Base-by-base conservation (phyloP, 1,140 invertebrate genomes). In the Pissodes strobi region DNA sequence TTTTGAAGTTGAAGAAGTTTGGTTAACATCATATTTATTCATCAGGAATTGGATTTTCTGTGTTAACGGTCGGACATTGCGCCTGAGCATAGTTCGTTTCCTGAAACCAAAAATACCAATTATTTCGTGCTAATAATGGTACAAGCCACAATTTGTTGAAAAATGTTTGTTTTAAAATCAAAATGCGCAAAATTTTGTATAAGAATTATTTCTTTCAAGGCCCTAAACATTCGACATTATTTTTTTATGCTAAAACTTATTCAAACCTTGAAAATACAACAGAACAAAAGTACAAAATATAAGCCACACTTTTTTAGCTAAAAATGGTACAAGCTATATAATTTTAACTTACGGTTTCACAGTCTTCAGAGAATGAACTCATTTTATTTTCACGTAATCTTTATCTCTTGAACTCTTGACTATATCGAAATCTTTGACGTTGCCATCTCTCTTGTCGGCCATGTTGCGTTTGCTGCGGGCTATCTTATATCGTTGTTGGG, bases 101-200 rank as follows among this genome's bases (percentile, higher is more conserved):
- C 38, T 39, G 38, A 39, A 39, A 39, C 4, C 4, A 39, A n/a
- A 39, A 39, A 39, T 6, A n/a, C 4, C 12, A 39, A 39, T 13
- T 13, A 39, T 39, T 39, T 39, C n/a, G 4, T 39, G n/a, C 5
- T 12, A 34, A 34, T 34, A 43, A 43, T 6, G 17, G 39, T 43
- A 43, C 39, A 17, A 43, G 10, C 39, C 10, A n/a, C 17, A 9
- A 43, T 15, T 43, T 43, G 17, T 43, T 43, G 10, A 43, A 15
- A 43, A 43, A 43, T 43, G 39, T 9, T 21, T 48, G 19, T 48
- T 48, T 51, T 51, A 27, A 27, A 27, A 27, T 27, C 25, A 27
- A 27, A 27, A 27, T n/a, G n/a, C 22, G 18, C n/a, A 13, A 21
- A 19, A 48, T 4, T 48, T 48, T 19, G n/a, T 52, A 13, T 13